phyloP scores from a whole-genome alignment of 2,888 invertebrate genomes.

The Mylabris sibirica region DNA sequence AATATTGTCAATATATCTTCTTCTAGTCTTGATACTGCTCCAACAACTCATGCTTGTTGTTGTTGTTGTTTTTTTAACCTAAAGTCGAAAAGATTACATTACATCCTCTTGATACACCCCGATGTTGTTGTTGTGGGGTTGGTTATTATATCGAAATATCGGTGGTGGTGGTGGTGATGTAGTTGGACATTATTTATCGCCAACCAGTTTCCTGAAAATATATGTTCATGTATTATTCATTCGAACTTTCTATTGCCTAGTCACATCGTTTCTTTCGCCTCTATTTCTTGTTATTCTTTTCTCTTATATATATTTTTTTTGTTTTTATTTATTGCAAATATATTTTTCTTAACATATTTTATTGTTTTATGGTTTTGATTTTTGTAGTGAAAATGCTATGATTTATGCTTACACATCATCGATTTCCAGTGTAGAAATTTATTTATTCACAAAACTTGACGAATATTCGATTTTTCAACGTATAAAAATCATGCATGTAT shows the following conservation, averaged over 20 bases:
- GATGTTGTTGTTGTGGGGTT: background rate
- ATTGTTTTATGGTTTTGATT: no score
- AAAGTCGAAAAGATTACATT: background rate
- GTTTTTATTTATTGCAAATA: no score
- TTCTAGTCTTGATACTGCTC: no score
- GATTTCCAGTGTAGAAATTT: no score
- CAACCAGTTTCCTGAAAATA: background rate
- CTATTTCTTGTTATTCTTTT: background rate
- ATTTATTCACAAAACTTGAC: no score
- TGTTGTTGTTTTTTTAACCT: background rate
- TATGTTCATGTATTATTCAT: slow-evolving; percentile 11
- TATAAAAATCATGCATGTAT: no score
- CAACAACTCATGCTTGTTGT: no score
- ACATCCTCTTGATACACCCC: background rate
- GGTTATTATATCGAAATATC: slow-evolving; percentile 4
- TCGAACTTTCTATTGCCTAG: slow-evolving; percentile 5
- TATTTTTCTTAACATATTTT: no score
- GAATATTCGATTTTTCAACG: no score
- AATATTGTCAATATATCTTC: background rate
- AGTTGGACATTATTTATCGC: slow-evolving; percentile 10
- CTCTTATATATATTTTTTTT: no score
- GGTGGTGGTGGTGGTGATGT: background rate
- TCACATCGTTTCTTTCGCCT: background rate
- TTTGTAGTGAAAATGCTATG: no score
- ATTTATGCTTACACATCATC: no score